Percentiles rank a stretch among this genome's conserved stretches.
Evolutionary conservation across 2,888 invertebrate species (phyloP).

Genomic region (Drosophila percnosoma): DNA sequence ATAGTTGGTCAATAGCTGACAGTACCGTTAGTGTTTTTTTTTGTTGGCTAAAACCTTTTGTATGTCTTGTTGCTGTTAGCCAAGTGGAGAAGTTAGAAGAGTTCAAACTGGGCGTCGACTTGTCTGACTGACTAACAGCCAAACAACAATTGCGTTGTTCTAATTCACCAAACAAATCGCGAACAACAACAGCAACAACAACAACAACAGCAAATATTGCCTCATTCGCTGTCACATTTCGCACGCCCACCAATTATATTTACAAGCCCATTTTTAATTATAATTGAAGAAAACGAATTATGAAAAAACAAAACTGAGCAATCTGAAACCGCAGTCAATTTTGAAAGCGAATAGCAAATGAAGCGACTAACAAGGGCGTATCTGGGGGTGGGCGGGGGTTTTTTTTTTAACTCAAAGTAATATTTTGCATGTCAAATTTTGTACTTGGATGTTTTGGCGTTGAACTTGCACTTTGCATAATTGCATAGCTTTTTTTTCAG

Average conservation of each 20-base stretch:
- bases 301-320: conserved; percentile 24
- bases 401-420: conserved; percentile 5
- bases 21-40: conserved; percentile 17
- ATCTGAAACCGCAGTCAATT: conserved; percentile 55
- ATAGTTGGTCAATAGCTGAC: not conserved
- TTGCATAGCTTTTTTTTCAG: conserved; percentile 43
- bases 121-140: conserved; percentile 28
- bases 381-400: not conserved
- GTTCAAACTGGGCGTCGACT: conserved; percentile 28
- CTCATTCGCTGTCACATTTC: conserved; percentile 50
- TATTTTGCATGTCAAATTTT: conserved; percentile 8
- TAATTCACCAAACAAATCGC: conserved; percentile 64
- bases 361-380: conserved; percentile 52
- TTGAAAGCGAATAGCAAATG: conserved; percentile 49
- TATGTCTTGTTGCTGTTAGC: not conserved
- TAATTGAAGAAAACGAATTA: conserved; percentile 52
- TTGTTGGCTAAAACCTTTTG: not conserved
- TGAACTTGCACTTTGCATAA: conserved; percentile 78
- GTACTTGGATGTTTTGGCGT: conserved; percentile 21
- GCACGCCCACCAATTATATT: conserved; percentile 73
- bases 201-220: conserved; percentile 30
- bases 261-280: conserved; percentile 73
- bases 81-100: conserved; percentile 3
- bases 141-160: conserved; percentile 65
- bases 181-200: conserved; percentile 29